Base-by-base conservation (phyloP, 2,888 invertebrate species). In the Microctonus aethiopoides region DNA sequence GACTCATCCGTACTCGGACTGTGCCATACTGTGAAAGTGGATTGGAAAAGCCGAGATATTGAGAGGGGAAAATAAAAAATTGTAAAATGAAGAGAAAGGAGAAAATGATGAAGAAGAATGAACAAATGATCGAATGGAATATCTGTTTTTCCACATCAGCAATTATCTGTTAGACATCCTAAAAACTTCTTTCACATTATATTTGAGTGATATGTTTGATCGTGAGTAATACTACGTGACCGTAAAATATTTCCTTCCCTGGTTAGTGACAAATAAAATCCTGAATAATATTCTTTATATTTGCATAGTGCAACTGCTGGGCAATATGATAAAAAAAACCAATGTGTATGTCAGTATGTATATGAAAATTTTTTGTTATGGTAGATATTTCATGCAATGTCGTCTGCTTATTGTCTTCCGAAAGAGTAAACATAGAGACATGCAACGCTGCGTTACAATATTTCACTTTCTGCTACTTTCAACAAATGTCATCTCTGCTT, bases 71-170 rank as follows among this genome's bases (percentile, higher is more conserved):
- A 32, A 59, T 59, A 9, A 16, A 9, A 63, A 70, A 46, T 41
- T 62, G 36, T 63, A 61, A 64, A 70, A 73, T 68, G 69, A 76
- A 73, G 54, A 59, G 67, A 68, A 68, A 66, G 63, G 56, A 74
- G 70, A 74, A 71, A n/a, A n/a, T n/a, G n/a, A n/a, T n/a, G n/a
- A n/a, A n/a, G n/a, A n/a, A n/a, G 66, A 74, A 64, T 68, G 64
- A 71, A 13, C 10, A 26, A 24, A 11, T 24, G 29, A 56, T 13
- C 29, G 16, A 34, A 11, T 7, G 2, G 26, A 46, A 62, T 78
- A 79, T 82, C 81, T 81, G 81, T 78, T 81, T 82, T 80, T 83
- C 79, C 81, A 74, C 78, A 70, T 75, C 67, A 67, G 64, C 74
- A 74, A 75, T 75, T 75, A 75, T 73, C 68, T 68, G 61, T 26